phyloP scores from a whole-genome alignment of 2,888 invertebrate species.

The Lepas anatifera region DNA sequence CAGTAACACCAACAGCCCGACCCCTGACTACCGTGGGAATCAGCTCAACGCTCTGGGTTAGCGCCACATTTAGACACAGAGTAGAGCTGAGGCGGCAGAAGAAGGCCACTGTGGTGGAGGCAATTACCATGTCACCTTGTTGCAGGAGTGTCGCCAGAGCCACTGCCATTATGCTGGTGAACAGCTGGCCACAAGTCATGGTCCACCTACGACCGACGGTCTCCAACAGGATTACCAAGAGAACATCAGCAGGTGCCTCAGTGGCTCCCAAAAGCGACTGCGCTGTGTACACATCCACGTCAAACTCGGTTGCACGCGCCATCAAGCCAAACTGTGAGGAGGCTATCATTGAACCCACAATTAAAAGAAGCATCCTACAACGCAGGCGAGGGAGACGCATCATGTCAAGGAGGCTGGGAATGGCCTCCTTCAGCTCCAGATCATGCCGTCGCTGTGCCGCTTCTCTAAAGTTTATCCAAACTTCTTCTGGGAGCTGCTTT shows the following conservation, averaged over 20 bases:
- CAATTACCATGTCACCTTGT: not conserved
- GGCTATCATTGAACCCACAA: not conserved
- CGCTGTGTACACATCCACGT: slow-evolving; percentile 18
- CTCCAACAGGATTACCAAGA: slow-evolving; percentile 19
- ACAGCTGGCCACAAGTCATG: no score
- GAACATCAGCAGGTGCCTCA: slow-evolving; percentile 21
- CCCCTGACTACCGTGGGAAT: slow-evolving; percentile 17
- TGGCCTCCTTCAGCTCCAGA: not conserved
- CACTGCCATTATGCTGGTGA: not conserved
- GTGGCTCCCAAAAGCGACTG: slow-evolving; percentile 19
- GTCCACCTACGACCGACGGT: slow-evolving; percentile 20
- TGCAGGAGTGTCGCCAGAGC: not conserved
- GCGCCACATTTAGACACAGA: slow-evolving; percentile 19
- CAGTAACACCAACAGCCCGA: not conserved
- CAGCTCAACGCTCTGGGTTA: slow-evolving; percentile 19
- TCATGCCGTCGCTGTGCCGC: slow-evolving; percentile 25
- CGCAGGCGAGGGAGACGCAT: not conserved
- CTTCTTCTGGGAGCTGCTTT: slow-evolving; percentile 55
- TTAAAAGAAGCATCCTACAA: not conserved
- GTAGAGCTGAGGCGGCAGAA: slow-evolving; percentile 21
- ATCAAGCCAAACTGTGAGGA: not conserved
- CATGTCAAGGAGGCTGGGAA: not conserved
- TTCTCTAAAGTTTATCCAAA: slow-evolving; percentile 61
- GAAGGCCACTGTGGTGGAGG: slow-evolving; percentile 15
- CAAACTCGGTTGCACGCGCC: slow-evolving; percentile 68